Percentiles rank a stretch among this genome's conserved stretches.
Evolutionary conservation across 2,888 invertebrate species (phyloP).

Genomic region (Hydrotaea diabolus): DNA sequence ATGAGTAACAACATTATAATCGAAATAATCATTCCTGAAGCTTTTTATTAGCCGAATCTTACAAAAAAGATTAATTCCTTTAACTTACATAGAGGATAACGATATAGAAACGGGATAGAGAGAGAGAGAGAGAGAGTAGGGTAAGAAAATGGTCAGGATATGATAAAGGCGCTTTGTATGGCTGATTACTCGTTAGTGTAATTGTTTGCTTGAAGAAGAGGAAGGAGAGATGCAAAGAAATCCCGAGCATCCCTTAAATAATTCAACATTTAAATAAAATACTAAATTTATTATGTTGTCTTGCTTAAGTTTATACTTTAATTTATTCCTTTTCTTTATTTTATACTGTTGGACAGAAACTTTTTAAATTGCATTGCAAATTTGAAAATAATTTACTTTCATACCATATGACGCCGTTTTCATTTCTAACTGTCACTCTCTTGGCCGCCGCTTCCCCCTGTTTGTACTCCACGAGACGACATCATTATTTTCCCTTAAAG

Average conservation of each 20-base stretch:
- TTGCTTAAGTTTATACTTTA: not conserved
- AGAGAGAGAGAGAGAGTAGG: not conserved
- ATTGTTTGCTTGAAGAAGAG: no score
- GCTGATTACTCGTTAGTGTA: no score
- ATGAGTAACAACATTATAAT: slow-evolving; percentile 19
- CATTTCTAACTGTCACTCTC: not conserved
- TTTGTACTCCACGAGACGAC: slow-evolving; percentile 39
- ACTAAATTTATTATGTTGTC: not conserved
- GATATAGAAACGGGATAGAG: no score
- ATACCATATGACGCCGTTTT: slow-evolving; percentile 52
- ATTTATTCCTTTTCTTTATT: not conserved
- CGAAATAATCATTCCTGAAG: slow-evolving; percentile 21
- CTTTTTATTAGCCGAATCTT: not conserved
- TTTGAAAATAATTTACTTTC: slow-evolving; percentile 65
- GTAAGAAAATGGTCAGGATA: not conserved
- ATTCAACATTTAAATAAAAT: slow-evolving; percentile 3
- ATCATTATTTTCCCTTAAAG: slow-evolving; percentile 60
- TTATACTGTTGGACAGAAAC: not conserved
- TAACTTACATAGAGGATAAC: no score
- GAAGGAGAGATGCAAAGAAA: no score
- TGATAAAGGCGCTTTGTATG: no score
- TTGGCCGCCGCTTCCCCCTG: not conserved
- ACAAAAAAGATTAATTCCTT: not conserved
- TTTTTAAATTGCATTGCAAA: slow-evolving; percentile 42
- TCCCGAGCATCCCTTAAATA: slow-evolving; percentile 2